These are phyloP conservation scores for Diarsia rubi DNA, from an alignment of 2,888 invertebrate species.

Conservation along the genomic window DNA sequence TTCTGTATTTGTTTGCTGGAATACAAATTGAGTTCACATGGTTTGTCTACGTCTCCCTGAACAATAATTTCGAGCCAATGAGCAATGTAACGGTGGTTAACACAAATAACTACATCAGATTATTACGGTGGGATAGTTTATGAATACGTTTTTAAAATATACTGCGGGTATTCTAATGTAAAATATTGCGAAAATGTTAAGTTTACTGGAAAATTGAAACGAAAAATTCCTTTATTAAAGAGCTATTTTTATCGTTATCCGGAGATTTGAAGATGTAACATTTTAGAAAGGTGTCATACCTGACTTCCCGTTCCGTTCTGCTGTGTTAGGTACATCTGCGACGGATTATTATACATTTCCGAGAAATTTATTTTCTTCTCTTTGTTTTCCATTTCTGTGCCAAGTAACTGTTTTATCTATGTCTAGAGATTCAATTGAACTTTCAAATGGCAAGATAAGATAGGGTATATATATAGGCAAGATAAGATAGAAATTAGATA, in stretches of 20 bases:
- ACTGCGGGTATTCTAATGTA: background rate
- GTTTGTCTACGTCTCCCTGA: conserved; percentile 24
- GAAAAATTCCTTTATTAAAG: background rate
- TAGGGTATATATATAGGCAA: no score
- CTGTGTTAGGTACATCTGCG: background rate
- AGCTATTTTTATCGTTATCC: background rate
- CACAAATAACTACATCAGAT: conserved; percentile 42
- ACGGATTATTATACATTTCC: background rate
- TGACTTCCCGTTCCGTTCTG: background rate
- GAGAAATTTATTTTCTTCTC: conserved; percentile 21
- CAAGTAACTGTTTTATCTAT: conserved; percentile 19
- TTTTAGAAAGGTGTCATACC: conserved; percentile 5
- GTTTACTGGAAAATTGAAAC: background rate
- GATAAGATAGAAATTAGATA: background rate
- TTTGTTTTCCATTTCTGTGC: background rate
- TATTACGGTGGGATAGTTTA: conserved; percentile 14
- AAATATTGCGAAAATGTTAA: background rate
- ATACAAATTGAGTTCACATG: conserved; percentile 41
- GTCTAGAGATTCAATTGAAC: conserved; percentile 5
- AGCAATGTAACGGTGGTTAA: conserved; percentile 41
- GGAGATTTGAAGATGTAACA: conserved; percentile 4
- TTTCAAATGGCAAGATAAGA: background rate
- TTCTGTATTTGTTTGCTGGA: conserved; percentile 25
- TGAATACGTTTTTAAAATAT: background rate
- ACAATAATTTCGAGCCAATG: conserved; percentile 49